Evolutionary conservation across 2,797 vertebrate species (phyloP).

Genomic region (Amniataba percoides): DNA sequence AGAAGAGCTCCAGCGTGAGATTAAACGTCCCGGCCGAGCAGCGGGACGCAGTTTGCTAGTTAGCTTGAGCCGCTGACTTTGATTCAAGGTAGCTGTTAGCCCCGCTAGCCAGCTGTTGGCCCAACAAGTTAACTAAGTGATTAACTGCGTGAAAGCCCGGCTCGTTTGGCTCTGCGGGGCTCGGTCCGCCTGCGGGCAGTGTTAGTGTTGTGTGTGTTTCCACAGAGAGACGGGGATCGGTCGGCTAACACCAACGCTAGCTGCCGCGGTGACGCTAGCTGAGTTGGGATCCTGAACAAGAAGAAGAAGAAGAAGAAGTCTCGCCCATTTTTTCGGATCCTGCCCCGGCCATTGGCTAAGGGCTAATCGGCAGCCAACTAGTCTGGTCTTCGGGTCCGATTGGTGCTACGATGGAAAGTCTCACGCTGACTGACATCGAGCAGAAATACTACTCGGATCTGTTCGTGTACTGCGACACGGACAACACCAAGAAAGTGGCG

Average conservation of each 20-base stretch:
- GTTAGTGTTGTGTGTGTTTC: slow-evolving; percentile 12
- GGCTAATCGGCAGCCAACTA: slow-evolving; percentile 70
- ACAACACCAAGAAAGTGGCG: slow-evolving; percentile 98
- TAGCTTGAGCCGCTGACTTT: slow-evolving; percentile 78
- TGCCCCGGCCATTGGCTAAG: slow-evolving; percentile 71
- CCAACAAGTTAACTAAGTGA: slow-evolving; percentile 77
- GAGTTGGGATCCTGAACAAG: slow-evolving; percentile 70
- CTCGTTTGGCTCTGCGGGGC: slow-evolving; percentile 1
- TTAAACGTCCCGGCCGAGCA: slow-evolving; percentile 46
- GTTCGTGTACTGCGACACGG: slow-evolving; percentile 97
- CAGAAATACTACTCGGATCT: slow-evolving; percentile 98
- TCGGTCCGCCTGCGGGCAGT: not conserved
- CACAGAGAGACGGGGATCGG: not conserved
- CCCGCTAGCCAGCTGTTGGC: slow-evolving; percentile 77
- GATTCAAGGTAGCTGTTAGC: slow-evolving; percentile 82
- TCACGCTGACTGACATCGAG: slow-evolving; percentile 95
- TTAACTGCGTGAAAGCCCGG: slow-evolving; percentile 55
- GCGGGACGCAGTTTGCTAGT: slow-evolving; percentile 78
- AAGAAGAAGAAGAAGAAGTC: slow-evolving; percentile 64
- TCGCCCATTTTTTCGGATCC: slow-evolving; percentile 77
- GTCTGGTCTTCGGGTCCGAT: slow-evolving; percentile 50
- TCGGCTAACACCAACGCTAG: slow-evolving; percentile 67
- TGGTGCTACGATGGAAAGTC: slow-evolving; percentile 91
- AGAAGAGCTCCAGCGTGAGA: slow-evolving; percentile 34
- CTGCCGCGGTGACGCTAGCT: slow-evolving; percentile 69